Conservation (phyloP, 2,888 invertebrate genomes). For the Drosophila bunnanda region DNA sequence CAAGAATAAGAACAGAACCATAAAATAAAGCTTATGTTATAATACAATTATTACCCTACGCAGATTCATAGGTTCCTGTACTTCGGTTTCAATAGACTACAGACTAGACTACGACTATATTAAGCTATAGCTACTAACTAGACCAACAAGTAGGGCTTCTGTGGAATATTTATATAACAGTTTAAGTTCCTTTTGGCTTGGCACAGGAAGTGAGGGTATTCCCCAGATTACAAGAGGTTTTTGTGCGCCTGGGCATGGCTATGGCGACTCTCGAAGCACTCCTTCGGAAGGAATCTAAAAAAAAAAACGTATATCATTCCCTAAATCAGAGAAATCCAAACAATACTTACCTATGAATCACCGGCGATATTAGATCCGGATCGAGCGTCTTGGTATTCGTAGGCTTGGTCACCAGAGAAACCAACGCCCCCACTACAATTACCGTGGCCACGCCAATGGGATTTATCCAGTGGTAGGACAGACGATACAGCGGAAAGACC, state of each 20-base stretch:
- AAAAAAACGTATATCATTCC: not conserved
- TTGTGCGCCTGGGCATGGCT: slow-evolving; percentile 54
- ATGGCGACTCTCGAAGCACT: slow-evolving; percentile 74
- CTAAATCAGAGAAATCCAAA: not conserved
- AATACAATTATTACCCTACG: slow-evolving; percentile 44
- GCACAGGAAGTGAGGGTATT: slow-evolving; percentile 12
- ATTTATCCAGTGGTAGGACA: slow-evolving; percentile 93
- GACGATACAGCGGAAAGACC: slow-evolving; percentile 90
- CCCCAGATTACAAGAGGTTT: slow-evolving; percentile 47
- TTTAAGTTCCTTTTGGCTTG: slow-evolving; percentile 15
- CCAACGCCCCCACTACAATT: slow-evolving; percentile 88
- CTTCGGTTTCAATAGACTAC: slow-evolving; percentile 53
- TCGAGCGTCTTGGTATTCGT: slow-evolving; percentile 86
- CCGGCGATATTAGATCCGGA: slow-evolving; percentile 87
- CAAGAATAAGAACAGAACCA: slow-evolving; percentile 20
- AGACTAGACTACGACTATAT: slow-evolving; percentile 46
- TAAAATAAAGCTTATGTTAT: slow-evolving; percentile 52
- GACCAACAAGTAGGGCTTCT: slow-evolving; percentile 28
- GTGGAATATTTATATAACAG: slow-evolving; percentile 8
- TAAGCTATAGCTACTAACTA: slow-evolving; percentile 35
- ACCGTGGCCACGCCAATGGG: slow-evolving; percentile 89
- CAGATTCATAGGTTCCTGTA: slow-evolving; percentile 77
- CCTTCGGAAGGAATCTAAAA: slow-evolving; percentile 80
- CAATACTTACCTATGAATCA: slow-evolving; percentile 85
- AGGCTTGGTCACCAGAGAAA: slow-evolving; percentile 87